phyloP scores from a whole-genome alignment of 2,888 invertebrate species.

The Macropis europaea region DNA sequence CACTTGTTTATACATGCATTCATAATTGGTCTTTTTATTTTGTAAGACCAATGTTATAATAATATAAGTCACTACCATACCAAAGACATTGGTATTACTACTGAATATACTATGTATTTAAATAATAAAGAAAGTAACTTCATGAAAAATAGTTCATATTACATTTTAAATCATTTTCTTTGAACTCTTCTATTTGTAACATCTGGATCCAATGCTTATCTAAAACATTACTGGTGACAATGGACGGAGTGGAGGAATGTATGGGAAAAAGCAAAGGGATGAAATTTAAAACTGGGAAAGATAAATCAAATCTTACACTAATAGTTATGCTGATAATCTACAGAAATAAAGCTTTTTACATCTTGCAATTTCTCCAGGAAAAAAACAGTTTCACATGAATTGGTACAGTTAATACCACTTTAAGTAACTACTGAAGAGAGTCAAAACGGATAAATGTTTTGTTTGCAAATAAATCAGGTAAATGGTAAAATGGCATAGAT shows the following conservation, averaged over 20 bases:
- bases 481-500: conserved; percentile 15
- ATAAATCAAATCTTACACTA: conserved; percentile 52
- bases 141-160: conserved; percentile 8
- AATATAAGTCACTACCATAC: conserved; percentile 19
- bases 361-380: not conserved
- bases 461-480: conserved; percentile 21
- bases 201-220: conserved; percentile 58
- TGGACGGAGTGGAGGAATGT: conserved; percentile 65
- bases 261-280: conserved; percentile 29
- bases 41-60: conserved; percentile 8
- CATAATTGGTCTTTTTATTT: conserved; percentile 16
- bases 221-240: conserved; percentile 52
- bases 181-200: not conserved
- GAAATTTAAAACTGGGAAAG: conserved; percentile 19
- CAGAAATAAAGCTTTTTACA: conserved; percentile 28
- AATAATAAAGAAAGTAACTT: conserved; percentile 15
- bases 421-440: conserved; percentile 1
- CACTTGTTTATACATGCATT: conserved; percentile 34
- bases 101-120: conserved; percentile 17
- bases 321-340: conserved; percentile 33
- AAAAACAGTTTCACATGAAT: not conserved
- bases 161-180: not conserved
- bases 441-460: not conserved
- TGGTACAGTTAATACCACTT: conserved; percentile 8
- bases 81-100: conserved; percentile 23